Base-by-base conservation (phyloP, 2,888 invertebrate species). In the Slavum lentiscoides region DNA sequence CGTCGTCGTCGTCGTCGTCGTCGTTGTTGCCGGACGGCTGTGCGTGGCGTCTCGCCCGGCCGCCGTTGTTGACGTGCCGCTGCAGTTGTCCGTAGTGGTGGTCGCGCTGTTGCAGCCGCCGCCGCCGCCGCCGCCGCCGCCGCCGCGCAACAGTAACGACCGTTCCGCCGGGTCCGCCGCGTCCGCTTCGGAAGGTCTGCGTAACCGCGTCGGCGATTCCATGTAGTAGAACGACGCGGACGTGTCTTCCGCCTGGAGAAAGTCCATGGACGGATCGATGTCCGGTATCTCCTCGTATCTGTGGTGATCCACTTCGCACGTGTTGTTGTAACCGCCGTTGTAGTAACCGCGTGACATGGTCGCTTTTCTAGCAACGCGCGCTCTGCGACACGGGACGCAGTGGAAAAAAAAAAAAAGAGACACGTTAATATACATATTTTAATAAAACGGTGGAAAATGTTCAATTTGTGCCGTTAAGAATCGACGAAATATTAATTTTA, bases 331-430 rank as follows among this genome's bases (percentile, higher is more conserved):
- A 53, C 81, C 82, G 59, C 76, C 70, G 53, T 82, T 77, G 81
- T 82, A 89, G 87, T 83, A 89, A 88, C 43, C 90, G 89, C 72
- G 82, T 11, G 83, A 83, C 74, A 80, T 77, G 61, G n/a, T 30
- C 19, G 30, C 1, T 37, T 2, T 30, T 30, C 30, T 53, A 13
- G 66, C n/a, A 30, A 30, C 30, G 30, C 30, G 30, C 13, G 43
- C 66, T 43, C 7, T 15, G 53, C 15, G 4, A 43, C 43, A 43
- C 43, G 15, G 13, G 13, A 3, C 49, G 11, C 1, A 11, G 11
- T 1, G 9, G 13, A 49, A 13, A 13, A 11, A 49, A 49, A 49
- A 5, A 9, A 11, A 1, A 49, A 6, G n/a, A n/a, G n/a, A 30
- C 30, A 30, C 30, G 30, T 30, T 30, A 30, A 30, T 30, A 1